Base-by-base conservation (phyloP, 1,140 invertebrate genomes). In the Drosophila novamexicana region DNA sequence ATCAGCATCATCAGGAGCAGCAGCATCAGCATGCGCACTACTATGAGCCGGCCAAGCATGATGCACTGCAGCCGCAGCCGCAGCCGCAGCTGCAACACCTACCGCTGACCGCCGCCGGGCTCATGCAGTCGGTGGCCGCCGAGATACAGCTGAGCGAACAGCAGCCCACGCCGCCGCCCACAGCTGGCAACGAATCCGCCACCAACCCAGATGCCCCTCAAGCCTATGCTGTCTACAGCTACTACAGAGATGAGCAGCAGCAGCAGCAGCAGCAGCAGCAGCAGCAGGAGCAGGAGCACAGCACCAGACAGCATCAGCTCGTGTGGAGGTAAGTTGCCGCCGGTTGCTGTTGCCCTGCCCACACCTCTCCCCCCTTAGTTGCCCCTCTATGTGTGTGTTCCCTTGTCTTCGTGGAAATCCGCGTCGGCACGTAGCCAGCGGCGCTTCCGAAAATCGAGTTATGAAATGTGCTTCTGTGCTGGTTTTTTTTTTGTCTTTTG, bases 251-350 rank as follows among this genome's bases (percentile, higher is more conserved):
- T 44, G 39, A 36, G n/a, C n/a, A 52, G 9, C 58, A 79, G 6
- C 62, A 82, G 58, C 62, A 77, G 36, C 42, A 57, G 56, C 44
- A 59, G 4, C 49, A 12, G 9, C 58, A 79, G 6, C 62, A 82
- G 59, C 62, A 77, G 36, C 44, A 57, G 56, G 44, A 59, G 4
- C 50, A 12, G 1, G 58, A 22, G 22, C 22, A 70, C 32, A 37
- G 0, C 65, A 44, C 2, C 47, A 63, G 42, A 44, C 16, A n/a
- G 16, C 47, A 7, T 0, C 75, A 53, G 10, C 39, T 82, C 9
- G 45, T 72, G 22, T 88, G 82, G 82, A 86, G 82, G 83, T 82
- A 86, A 86, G 82, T 29, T 29, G 22, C 22, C 22, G 22, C 0
- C 22, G 22, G 22, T 29, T 29, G 22, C 22, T 29, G 22, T 0